These are phyloP conservation scores for Pangasius larnaudii DNA, from an alignment of 2,797 vertebrate genomes.

Conservation along the genomic window DNA sequence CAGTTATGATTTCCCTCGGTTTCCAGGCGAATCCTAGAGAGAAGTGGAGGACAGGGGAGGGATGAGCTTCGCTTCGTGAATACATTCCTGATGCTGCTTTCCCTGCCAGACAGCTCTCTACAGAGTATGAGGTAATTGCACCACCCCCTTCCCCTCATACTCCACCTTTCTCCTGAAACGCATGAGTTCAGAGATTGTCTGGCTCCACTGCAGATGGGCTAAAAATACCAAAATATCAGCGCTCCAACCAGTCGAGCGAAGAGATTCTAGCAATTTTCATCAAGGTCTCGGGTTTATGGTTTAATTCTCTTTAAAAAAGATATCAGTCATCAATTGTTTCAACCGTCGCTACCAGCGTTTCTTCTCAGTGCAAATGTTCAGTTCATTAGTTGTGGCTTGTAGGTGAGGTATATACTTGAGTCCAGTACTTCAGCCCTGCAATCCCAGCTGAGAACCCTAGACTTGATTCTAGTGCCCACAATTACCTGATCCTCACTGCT, in stretches of 20 bases:
- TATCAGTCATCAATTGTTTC: background rate
- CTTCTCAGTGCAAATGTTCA: background rate
- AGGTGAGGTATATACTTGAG: constrained; percentile 17
- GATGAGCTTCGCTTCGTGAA: constrained; percentile 16
- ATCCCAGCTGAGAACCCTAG: constrained; percentile 27
- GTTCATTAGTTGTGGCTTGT: constrained; percentile 20
- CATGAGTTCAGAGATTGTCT: constrained; percentile 70
- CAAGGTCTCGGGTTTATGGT: constrained; percentile 53
- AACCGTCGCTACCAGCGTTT: background rate
- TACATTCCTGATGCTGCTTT: constrained; percentile 39
- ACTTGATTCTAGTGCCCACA: constrained; percentile 33
- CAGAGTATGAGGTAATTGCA: constrained; percentile 57
- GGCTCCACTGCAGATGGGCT: constrained; percentile 69
- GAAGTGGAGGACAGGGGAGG: background rate
- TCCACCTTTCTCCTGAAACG: constrained; percentile 20
- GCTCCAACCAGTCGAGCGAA: constrained; percentile 71
- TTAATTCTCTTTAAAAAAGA: background rate
- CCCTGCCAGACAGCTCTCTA: constrained; percentile 46
- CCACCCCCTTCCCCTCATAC: constrained; percentile 1
- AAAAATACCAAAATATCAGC: constrained; percentile 78
- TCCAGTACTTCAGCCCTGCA: constrained; percentile 34
- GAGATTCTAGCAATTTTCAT: constrained; percentile 69
- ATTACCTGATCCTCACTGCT: constrained; percentile 40
- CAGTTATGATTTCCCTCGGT: constrained; percentile 30
- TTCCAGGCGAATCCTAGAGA: constrained; percentile 48